Conservation (phyloP, 2,888 invertebrate genomes). For the Watsonalla binaria region DNA sequence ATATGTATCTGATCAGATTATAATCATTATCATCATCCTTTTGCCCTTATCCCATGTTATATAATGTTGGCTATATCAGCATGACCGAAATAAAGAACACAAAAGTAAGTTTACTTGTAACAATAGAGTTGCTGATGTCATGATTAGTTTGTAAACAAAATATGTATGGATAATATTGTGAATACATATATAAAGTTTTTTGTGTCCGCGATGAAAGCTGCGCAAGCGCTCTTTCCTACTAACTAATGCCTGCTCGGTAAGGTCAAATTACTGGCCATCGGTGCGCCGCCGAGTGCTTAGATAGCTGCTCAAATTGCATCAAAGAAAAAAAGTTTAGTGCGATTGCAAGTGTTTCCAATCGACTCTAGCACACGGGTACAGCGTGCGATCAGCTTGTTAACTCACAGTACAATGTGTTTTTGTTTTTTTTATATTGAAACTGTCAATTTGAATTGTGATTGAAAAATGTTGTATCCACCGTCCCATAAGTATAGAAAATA, state of each 20-base stretch:
- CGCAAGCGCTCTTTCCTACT: constrained; percentile 39
- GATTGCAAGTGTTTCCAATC: constrained; percentile 53
- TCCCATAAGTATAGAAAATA: background rate
- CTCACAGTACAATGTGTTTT: constrained; percentile 13
- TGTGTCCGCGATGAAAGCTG: constrained; percentile 58
- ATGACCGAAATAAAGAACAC: no score
- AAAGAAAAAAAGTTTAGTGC: constrained; percentile 52
- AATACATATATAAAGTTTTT: constrained; percentile 56
- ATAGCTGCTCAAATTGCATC: constrained; percentile 56
- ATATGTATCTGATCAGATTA: no score
- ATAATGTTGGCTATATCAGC: no score
- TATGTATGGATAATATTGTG: constrained; percentile 38
- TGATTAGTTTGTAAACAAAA: background rate
- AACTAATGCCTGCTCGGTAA: constrained; percentile 55
- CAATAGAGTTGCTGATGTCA: background rate
- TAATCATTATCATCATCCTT: no score
- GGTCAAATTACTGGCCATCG: constrained; percentile 64
- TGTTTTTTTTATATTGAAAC: constrained; percentile 9
- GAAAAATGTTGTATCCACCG: background rate
- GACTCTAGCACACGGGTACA: constrained; percentile 25
- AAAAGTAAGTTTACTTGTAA: no score
- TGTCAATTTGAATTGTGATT: constrained; percentile 19
- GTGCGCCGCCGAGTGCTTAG: constrained; percentile 50
- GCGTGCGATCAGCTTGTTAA: constrained; percentile 16
- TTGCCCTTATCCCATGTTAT: no score